These are phyloP conservation scores for Grammomys dolichurus DNA, from an alignment of 2,113 vertebrate genomes.

Conservation along the genomic window DNA sequence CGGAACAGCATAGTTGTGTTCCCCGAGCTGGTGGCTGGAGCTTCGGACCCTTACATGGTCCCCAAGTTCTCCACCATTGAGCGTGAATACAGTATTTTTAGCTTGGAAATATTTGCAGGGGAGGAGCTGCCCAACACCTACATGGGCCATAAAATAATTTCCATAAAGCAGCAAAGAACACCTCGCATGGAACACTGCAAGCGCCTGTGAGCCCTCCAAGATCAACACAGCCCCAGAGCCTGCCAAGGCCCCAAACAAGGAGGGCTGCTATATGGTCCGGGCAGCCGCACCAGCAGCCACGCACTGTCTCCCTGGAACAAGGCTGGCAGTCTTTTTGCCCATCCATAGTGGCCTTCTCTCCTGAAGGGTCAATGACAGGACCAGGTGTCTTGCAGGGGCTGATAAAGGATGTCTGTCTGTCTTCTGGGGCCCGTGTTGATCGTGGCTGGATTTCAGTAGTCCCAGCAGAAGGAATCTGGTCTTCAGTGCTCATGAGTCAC, in stretches of 20 bases:
- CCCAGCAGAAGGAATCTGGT: neutral
- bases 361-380: neutral
- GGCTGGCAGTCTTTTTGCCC: neutral
- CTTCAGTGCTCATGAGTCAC: neutral
- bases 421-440: neutral
- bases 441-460: fast-evolving
- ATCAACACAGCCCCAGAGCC: neutral
- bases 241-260: neutral
- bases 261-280: slow-evolving; percentile 1
- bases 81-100: slow-evolving; percentile 17
- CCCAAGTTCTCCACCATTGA: fast-evolving
- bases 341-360: neutral
- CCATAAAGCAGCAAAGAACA: neutral
- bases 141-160: slow-evolving; percentile 37
- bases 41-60: fast-evolving
- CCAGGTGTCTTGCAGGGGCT: neutral
- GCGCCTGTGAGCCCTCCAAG: slow-evolving; percentile 19
- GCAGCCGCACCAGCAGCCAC: fast-evolving
- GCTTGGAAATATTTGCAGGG: slow-evolving; percentile 61
- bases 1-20: fast-evolving
- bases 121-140: slow-evolving; percentile 61
- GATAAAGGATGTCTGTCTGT: slow-evolving; percentile 26
- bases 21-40: neutral
- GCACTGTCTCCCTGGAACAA: neutral
- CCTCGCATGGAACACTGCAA: neutral